Conservation (phyloP, 2,797 vertebrate genomes). For the Steatocranus sp. region DNA sequence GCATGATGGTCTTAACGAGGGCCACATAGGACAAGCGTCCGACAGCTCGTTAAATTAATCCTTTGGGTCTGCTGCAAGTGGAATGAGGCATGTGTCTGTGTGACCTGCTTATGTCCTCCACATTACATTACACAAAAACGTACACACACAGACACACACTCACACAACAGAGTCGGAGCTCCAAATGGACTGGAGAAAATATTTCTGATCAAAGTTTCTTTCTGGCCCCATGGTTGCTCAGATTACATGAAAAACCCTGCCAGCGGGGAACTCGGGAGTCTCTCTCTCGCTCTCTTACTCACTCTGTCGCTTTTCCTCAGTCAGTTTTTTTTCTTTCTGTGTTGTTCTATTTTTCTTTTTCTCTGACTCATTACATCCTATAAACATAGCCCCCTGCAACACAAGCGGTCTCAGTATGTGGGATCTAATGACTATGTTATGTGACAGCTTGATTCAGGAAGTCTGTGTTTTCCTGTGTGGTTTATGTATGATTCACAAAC, state of each 20-base stretch:
- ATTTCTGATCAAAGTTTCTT: constrained; percentile 62
- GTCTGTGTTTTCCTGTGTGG: not conserved
- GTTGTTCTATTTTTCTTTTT: constrained; percentile 27
- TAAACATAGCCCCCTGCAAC: constrained; percentile 21
- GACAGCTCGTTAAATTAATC: constrained; percentile 80
- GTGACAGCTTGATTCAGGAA: constrained; percentile 23
- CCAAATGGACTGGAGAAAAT: constrained; percentile 52
- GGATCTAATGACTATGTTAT: constrained; percentile 28
- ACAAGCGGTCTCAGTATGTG: constrained; percentile 4
- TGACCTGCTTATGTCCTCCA: constrained; percentile 76
- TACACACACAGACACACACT: not conserved
- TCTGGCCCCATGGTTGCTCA: constrained; percentile 25
- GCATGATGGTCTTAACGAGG: constrained; percentile 75
- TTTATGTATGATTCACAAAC: not conserved
- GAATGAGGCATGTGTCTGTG: constrained; percentile 71
- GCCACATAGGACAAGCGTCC: constrained; percentile 68
- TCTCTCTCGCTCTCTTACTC: constrained; percentile 1
- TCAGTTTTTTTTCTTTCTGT: not conserved
- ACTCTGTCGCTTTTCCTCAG: constrained; percentile 18
- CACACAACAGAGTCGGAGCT: constrained; percentile 11
- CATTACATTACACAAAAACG: constrained; percentile 46
- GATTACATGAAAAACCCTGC: constrained; percentile 45
- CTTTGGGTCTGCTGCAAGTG: constrained; percentile 67
- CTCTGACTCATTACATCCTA: constrained; percentile 46
- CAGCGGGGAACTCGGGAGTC: constrained; percentile 31